These are phyloP conservation scores for Myxocyprinus asiaticus DNA, from an alignment of 2,113 vertebrate genomes.

Conservation along the genomic window DNA sequence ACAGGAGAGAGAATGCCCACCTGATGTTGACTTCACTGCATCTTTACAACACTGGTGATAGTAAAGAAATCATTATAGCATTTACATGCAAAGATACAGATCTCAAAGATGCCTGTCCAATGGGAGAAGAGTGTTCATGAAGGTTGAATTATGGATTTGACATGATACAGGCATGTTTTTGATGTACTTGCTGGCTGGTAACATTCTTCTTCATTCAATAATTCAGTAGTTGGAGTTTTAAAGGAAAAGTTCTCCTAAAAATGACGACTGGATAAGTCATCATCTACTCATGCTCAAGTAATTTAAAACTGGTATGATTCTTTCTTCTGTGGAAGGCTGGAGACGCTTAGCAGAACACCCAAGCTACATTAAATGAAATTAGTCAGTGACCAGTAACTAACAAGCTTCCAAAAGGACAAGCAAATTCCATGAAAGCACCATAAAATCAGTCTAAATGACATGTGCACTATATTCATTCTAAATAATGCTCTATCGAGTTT, in stretches of 20 bases:
- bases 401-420: too few relatives aligned
- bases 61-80: conserved; percentile 1
- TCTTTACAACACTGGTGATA: conserved; percentile 6
- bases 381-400: too few relatives aligned
- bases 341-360: too few relatives aligned
- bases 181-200: background rate
- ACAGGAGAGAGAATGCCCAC: conserved; percentile 5
- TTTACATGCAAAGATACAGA: background rate
- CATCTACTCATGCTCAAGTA: background rate
- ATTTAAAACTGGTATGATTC: background rate
- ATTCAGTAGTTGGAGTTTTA: background rate
- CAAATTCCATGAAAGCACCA: too few relatives aligned
- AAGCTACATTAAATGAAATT: too few relatives aligned
- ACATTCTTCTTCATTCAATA: too few relatives aligned
- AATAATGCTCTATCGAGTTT: too few relatives aligned
- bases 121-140: background rate
- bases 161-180: conserved; percentile 1
- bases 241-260: background rate
- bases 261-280: background rate
- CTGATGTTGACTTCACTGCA: background rate
- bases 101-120: background rate
- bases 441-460: too few relatives aligned
- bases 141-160: conserved; percentile 19
- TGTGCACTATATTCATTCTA: too few relatives aligned
- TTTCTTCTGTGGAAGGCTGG: too few relatives aligned